A percentile compares a stretch with the other conserved stretches of the same genome.
phyloP scores from a whole-genome alignment of 2,888 invertebrate species.

The Elgonia sp. region DNA sequence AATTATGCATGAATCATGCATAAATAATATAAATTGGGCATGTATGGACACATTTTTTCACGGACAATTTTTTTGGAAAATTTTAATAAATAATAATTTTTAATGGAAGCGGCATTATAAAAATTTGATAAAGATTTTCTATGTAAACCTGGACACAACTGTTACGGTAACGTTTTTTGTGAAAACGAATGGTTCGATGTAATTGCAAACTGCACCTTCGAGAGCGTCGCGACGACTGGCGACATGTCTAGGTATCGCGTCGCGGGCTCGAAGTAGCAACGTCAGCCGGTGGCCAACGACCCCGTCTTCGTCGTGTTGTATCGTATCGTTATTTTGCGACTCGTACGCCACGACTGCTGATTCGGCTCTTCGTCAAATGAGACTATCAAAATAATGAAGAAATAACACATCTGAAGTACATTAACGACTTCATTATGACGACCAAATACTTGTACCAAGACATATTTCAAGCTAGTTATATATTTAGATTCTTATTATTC shows the following conservation, averaged over 20 bases:
- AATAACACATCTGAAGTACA: slow-evolving; percentile 59
- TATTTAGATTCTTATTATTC: slow-evolving; percentile 26
- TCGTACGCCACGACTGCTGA: slow-evolving; percentile 50
- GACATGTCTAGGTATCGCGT: slow-evolving; percentile 64
- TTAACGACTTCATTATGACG: slow-evolving; percentile 38
- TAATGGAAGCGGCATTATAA: too few relatives aligned
- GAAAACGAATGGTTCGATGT: slow-evolving; percentile 1
- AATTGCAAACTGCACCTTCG: slow-evolving; percentile 44
- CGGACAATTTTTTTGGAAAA: too few relatives aligned
- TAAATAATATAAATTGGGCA: too few relatives aligned
- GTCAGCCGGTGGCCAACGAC: slow-evolving; percentile 69
- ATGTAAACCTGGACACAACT: too few relatives aligned
- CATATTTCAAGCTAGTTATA: slow-evolving; percentile 19
- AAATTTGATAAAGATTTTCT: too few relatives aligned
- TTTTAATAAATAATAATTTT: too few relatives aligned
- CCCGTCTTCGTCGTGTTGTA: slow-evolving; percentile 68
- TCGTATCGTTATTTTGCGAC: slow-evolving; percentile 68
- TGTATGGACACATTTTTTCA: too few relatives aligned
- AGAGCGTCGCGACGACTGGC: slow-evolving; percentile 61
- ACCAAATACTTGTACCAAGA: slow-evolving; percentile 2
- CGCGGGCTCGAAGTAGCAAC: slow-evolving; percentile 66
- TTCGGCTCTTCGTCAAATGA: slow-evolving; percentile 61
- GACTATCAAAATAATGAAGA: slow-evolving; percentile 65
- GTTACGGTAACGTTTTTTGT: background rate
- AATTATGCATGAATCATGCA: too few relatives aligned